Conservation (phyloP, 1,140 invertebrate genomes). For the Ylistrum balloti region DNA sequence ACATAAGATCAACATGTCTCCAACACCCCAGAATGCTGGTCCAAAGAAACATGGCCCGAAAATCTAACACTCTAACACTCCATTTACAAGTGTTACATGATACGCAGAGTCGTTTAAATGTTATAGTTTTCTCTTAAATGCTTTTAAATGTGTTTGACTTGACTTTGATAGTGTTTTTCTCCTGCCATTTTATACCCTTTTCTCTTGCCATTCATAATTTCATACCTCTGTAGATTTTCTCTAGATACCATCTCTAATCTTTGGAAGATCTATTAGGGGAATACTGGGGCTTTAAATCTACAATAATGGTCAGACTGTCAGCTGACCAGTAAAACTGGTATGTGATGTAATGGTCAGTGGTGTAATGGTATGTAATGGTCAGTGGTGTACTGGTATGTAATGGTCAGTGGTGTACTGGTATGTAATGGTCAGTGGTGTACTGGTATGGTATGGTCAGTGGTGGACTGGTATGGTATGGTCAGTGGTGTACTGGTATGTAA, state of each 20-base stretch:
- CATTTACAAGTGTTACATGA: background rate
- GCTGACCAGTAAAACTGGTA: background rate
- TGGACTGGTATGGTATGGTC: too few species aligned
- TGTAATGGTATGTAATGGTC: too few species aligned
- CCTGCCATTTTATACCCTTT: background rate
- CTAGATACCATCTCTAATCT: background rate
- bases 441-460: too few species aligned
- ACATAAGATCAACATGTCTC: background rate
- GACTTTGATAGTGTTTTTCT: background rate
- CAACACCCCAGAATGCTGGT: background rate
- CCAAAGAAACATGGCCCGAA: background rate
- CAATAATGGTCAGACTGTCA: background rate
- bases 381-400: too few species aligned
- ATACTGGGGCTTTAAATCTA: background rate
- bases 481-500: too few species aligned
- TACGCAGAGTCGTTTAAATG: background rate
- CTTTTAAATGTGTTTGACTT: background rate
- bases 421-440: too few species aligned
- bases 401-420: too few species aligned
- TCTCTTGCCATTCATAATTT: background rate
- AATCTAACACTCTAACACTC: background rate
- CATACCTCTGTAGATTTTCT: background rate
- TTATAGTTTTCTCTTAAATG: background rate
- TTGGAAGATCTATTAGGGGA: background rate
- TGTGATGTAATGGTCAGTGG: too few species aligned